These are phyloP conservation scores for Hippocampus abdominalis DNA, from an alignment of 2,113 vertebrate species.

Conservation along the genomic window DNA sequence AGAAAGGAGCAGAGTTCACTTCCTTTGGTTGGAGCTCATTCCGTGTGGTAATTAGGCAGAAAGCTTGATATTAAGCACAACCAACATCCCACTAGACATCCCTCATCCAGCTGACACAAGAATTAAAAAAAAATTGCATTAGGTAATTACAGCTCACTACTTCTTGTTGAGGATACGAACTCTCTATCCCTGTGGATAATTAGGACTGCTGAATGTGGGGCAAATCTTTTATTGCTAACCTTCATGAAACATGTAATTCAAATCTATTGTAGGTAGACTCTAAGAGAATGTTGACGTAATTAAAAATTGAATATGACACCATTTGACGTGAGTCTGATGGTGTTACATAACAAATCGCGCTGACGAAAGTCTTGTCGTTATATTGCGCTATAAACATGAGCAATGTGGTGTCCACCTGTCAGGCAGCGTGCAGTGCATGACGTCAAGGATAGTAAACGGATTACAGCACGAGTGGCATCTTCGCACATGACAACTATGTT, in stretches of 20 bases:
- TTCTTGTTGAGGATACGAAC: constrained; percentile 46
- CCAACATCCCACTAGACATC: constrained; percentile 29
- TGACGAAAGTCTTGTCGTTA: constrained; percentile 19
- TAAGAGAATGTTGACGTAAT: not conserved
- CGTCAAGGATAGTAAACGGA: constrained; percentile 49
- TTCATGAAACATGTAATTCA: not conserved
- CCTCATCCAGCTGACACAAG: constrained; percentile 41
- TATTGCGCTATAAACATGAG: constrained; percentile 10
- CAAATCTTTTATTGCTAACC: constrained; percentile 1
- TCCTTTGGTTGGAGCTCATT: constrained; percentile 42
- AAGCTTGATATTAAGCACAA: constrained; percentile 53
- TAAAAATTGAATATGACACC: constrained; percentile 3
- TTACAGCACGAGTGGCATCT: constrained; percentile 28
- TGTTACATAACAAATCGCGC: constrained; percentile 19
- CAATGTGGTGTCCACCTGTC: constrained; percentile 48
- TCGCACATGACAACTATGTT: constrained; percentile 34
- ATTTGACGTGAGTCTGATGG: constrained; percentile 23
- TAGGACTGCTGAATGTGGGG: constrained; percentile 30
- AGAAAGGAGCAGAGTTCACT: constrained; percentile 40
- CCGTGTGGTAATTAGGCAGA: constrained; percentile 57
- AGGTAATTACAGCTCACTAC: constrained; percentile 57
- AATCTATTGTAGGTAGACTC: not conserved
- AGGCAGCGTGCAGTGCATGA: constrained; percentile 23
- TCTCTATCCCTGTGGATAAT: constrained; percentile 44
- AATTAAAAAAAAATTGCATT: constrained; percentile 46